Evolutionary conservation across 2,888 invertebrate species (phyloP).

Genomic region (Dicycla oo): DNA sequence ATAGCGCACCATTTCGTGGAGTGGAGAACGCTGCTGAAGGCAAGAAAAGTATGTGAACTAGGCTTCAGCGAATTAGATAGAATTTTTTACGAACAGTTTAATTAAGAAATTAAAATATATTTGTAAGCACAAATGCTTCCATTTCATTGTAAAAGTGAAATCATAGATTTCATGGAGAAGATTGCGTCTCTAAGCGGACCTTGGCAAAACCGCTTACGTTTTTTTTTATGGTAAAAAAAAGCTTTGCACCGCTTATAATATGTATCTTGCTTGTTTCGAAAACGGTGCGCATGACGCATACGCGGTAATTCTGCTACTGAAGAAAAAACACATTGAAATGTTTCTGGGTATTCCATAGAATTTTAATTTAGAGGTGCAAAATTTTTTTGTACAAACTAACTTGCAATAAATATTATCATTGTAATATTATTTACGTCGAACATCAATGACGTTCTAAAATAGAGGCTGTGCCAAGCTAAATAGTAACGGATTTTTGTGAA

Average conservation of each 20-base stretch:
- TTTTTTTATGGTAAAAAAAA: slow-evolving; percentile 35
- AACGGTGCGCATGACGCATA: neutral
- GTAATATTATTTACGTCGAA: neutral
- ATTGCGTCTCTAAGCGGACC: slow-evolving; percentile 47
- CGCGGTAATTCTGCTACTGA: neutral
- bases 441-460: slow-evolving; percentile 8
- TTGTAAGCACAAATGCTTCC: slow-evolving; percentile 32
- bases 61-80: slow-evolving; percentile 20
- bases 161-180: slow-evolving; percentile 54
- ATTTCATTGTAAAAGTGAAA: slow-evolving; percentile 19
- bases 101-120: neutral
- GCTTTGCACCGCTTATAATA: slow-evolving; percentile 40
- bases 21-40: slow-evolving; percentile 13
- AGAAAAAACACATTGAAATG: neutral
- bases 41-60: slow-evolving; percentile 32
- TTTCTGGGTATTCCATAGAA: neutral
- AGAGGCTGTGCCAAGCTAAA: neutral
- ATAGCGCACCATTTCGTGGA: slow-evolving; percentile 43
- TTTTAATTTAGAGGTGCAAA: slow-evolving; percentile 16
- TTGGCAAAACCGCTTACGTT: slow-evolving; percentile 15
- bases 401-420: neutral
- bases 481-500: neutral
- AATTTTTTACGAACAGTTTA: slow-evolving; percentile 24
- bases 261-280: slow-evolving; percentile 25
- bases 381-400: slow-evolving; percentile 14